These are phyloP conservation scores for Lycophotia porphyrea DNA, from an alignment of 2,888 invertebrate genomes.

Conservation along the genomic window DNA sequence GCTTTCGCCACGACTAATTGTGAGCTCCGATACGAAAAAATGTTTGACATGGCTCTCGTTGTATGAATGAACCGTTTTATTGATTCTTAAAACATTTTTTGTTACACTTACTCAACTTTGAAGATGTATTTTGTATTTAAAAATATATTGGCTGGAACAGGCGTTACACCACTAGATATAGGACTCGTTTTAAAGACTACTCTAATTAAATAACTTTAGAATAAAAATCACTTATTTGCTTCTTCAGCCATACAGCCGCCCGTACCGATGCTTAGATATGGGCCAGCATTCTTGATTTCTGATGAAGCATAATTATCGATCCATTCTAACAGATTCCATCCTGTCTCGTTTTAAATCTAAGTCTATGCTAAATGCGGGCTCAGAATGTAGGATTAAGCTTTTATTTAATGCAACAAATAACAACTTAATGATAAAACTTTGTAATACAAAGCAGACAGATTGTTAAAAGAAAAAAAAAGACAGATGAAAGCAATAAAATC, in stretches of 20 bases:
- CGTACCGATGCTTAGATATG: background rate
- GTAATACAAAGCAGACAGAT: background rate
- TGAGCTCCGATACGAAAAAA: conserved; percentile 40
- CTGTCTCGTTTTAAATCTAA: background rate
- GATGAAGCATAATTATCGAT: background rate
- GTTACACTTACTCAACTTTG: background rate
- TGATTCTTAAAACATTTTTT: background rate
- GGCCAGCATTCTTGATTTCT: conserved; percentile 5
- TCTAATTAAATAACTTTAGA: background rate
- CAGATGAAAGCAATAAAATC: conserved; percentile 10
- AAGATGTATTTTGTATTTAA: background rate
- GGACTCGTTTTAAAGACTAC: background rate
- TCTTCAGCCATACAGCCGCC: background rate
- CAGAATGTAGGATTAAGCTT: background rate
- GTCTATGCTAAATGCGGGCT: background rate
- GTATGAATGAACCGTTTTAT: background rate
- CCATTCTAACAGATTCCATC: background rate
- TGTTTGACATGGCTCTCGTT: background rate
- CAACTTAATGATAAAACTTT: background rate
- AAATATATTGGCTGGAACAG: background rate
- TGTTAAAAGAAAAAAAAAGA: background rate
- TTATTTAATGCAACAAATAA: background rate
- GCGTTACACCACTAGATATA: too few relatives aligned
- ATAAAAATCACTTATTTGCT: background rate
- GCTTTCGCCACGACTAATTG: conserved; percentile 57